A percentile compares a stretch with the other conserved stretches of the same genome.
Conservation (phyloP, 1,140 invertebrate genomes). For the Hydropsyche tenuis region DNA sequence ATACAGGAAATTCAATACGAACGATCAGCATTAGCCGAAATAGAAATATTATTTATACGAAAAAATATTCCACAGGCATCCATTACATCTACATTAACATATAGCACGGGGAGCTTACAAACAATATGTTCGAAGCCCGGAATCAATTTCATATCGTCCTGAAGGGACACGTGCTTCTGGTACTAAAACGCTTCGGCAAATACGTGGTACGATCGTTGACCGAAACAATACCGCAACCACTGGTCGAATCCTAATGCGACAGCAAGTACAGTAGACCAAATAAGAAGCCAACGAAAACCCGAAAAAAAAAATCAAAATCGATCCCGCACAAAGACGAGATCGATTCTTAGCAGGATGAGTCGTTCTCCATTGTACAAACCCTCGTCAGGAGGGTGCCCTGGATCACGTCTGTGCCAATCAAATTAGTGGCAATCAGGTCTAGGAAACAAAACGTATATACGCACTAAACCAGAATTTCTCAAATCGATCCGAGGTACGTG, state of each 20-base stretch:
- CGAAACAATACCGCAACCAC: slow-evolving; percentile 29
- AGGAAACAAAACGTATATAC: slow-evolving; percentile 43
- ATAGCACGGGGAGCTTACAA: too few relatives aligned
- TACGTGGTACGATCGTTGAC: slow-evolving; percentile 29
- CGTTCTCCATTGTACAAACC: not conserved
- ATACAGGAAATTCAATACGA: too few relatives aligned
- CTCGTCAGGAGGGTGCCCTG: not conserved
- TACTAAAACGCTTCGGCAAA: slow-evolving; percentile 33
- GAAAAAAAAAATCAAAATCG: too few relatives aligned
- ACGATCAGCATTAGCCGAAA: too few relatives aligned
- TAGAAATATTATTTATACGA: too few relatives aligned
- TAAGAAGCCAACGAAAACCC: not conserved
- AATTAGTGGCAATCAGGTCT: slow-evolving; percentile 50
- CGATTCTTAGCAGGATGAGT: not conserved
- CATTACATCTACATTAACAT: too few relatives aligned
- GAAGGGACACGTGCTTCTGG: slow-evolving; percentile 29
- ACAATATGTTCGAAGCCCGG: too few relatives aligned
- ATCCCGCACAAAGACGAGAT: not conserved
- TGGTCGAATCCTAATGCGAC: slow-evolving; percentile 22
- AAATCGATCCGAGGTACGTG: too few relatives aligned
- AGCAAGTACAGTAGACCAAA: not conserved
- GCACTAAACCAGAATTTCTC: too few relatives aligned
- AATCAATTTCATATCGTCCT: not conserved
- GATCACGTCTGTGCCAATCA: slow-evolving; percentile 50
- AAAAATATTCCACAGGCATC: too few relatives aligned